Evolutionary conservation across 64 coral and sea anemone genomes (phyloP).

Genomic region (Stichodactyla mertensii): DNA sequence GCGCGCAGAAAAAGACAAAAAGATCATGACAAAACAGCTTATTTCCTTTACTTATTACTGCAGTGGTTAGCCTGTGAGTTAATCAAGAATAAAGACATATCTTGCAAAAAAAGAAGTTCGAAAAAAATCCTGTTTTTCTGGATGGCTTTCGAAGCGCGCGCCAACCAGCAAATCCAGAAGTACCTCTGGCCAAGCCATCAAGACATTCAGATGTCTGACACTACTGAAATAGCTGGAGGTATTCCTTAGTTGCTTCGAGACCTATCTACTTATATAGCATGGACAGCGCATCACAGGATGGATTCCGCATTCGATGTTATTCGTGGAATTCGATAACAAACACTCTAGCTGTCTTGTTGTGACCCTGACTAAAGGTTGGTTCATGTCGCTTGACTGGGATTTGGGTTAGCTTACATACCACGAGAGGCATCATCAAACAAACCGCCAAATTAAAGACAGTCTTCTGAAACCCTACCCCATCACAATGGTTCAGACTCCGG

Average conservation of each 20-base stretch:
- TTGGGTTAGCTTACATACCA: background rate
- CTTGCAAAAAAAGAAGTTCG: no score
- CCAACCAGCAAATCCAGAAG: background rate
- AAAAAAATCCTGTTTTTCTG: no score
- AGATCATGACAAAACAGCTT: no score
- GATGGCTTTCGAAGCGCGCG: no score
- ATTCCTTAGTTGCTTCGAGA: background rate
- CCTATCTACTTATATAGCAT: background rate
- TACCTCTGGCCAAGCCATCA: no score
- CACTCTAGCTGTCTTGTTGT: background rate
- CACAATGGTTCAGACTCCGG: background rate
- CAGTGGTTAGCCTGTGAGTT: no score
- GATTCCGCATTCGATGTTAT: background rate
- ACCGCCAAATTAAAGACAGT: background rate
- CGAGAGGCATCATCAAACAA: background rate
- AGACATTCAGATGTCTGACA: background rate
- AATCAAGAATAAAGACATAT: no score
- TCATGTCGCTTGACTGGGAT: background rate
- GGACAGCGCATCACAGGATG: background rate
- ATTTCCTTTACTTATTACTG: no score
- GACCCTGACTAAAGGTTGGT: background rate
- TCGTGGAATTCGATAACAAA: background rate
- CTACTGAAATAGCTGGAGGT: background rate
- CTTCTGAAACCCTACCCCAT: background rate
- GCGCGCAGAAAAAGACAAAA: no score